Evolutionary conservation across 2,797 vertebrate species (phyloP).

Genomic region (Falco concolor): DNA sequence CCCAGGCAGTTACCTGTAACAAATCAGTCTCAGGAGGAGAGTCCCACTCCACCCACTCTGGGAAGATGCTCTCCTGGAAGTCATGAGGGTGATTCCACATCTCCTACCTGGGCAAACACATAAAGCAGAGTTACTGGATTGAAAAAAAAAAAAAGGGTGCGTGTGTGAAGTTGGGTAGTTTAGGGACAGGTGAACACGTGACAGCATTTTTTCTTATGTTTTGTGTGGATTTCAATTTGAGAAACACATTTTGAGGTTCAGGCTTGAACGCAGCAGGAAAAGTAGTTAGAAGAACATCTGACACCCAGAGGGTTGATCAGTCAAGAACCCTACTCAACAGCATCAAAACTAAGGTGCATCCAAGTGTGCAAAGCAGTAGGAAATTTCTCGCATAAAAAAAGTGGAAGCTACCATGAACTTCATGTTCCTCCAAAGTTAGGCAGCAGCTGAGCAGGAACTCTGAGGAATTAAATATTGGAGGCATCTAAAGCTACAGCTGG

Average conservation of each 20-base stretch:
- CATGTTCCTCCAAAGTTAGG: not conserved
- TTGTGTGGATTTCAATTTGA: not conserved
- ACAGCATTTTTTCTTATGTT: not conserved
- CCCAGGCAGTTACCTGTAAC: not conserved
- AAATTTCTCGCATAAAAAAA: not conserved
- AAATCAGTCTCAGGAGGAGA: not conserved
- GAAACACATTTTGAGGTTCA: not conserved
- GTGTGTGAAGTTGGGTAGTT: rapidly evolving
- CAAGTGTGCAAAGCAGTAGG: not conserved
- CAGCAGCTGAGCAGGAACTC: not conserved
- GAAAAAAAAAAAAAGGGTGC: not conserved
- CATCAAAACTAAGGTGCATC: not conserved
- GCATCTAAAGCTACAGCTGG: not conserved
- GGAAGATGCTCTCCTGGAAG: not conserved
- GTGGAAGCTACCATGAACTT: not conserved
- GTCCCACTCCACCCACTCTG: not conserved
- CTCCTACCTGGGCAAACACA: not conserved
- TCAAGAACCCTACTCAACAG: not conserved
- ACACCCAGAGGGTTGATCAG: not conserved
- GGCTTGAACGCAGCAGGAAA: not conserved
- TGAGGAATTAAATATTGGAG: not conserved
- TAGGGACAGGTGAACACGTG: not conserved
- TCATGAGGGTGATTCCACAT: rapidly evolving
- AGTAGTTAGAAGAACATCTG: not conserved
- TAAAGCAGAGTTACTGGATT: not conserved